Evolutionary conservation across 37 sponge, comb jelly and placozoan species (phyloP).

Genomic region (Ephydatia muelleri): DNA sequence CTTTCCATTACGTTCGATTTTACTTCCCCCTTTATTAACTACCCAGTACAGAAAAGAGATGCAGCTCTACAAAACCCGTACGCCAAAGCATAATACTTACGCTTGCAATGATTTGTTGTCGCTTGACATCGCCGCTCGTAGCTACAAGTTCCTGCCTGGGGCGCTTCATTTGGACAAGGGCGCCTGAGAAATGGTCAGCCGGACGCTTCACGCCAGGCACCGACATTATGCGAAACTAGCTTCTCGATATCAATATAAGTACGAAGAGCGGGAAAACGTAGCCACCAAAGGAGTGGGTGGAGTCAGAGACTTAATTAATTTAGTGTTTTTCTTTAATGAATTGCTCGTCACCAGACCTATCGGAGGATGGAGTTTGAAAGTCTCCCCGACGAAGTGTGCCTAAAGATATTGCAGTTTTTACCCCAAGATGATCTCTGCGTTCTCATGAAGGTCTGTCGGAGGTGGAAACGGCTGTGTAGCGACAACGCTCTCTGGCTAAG

Average conservation of each 20-base stretch:
- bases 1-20: not conserved
- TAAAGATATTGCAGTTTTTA: slow-evolving; percentile 42
- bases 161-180: slow-evolving; percentile 32
- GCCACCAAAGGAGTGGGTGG: not conserved
- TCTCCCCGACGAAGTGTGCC: slow-evolving; percentile 39
- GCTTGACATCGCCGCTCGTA: not conserved
- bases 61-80: not conserved
- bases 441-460: slow-evolving; percentile 33
- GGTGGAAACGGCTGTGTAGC: slow-evolving; percentile 50
- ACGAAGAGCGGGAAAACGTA: not conserved
- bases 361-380: not conserved
- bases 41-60: not conserved
- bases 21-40: not conserved
- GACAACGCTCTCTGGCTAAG: slow-evolving; percentile 35
- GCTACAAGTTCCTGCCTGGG: slow-evolving; percentile 42
- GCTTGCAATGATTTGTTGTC: slow-evolving; percentile 23
- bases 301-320: not conserved
- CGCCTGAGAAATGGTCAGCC: slow-evolving; percentile 12
- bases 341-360: not conserved
- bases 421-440: slow-evolving; percentile 6
- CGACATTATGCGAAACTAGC: slow-evolving; percentile 16
- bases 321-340: too few species aligned
- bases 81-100: slow-evolving; percentile 1
- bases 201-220: slow-evolving; percentile 31
- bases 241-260: not conserved